These are phyloP conservation scores for Chascanopsetta lugubris DNA, from an alignment of 2,113 vertebrate species.

Conservation along the genomic window DNA sequence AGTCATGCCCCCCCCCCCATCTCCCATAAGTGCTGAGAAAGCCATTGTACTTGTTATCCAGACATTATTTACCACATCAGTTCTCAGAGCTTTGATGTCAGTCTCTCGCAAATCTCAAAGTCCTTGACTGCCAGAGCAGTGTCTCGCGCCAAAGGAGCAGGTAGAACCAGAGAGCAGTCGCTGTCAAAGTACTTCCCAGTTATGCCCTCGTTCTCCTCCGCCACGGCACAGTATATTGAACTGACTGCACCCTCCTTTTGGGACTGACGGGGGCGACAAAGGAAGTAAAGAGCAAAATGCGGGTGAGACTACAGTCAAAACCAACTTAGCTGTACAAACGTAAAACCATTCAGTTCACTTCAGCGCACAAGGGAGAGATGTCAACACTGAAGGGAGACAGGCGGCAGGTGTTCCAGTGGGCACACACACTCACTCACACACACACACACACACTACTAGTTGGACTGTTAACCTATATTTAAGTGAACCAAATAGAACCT, in stretches of 20 bases:
- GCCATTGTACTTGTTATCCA: neutral
- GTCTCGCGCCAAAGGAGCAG: slow-evolving; percentile 76
- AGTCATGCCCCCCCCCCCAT: neutral
- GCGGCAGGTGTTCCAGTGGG: too few relatives aligned
- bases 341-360: too few relatives aligned
- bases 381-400: too few relatives aligned
- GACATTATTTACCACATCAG: neutral
- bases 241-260: slow-evolving; percentile 83
- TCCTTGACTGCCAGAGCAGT: slow-evolving; percentile 76
- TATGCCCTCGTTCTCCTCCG: slow-evolving; percentile 83
- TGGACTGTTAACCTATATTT: too few relatives aligned
- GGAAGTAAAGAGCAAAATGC: neutral
- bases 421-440: too few relatives aligned
- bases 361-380: too few relatives aligned
- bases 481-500: too few relatives aligned
- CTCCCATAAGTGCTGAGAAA: too few relatives aligned
- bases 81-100: slow-evolving; percentile 73
- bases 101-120: slow-evolving; percentile 83
- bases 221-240: slow-evolving; percentile 84
- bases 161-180: slow-evolving; percentile 79
- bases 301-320: slow-evolving; percentile 1
- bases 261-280: slow-evolving; percentile 68
- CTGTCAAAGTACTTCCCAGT: slow-evolving; percentile 88
- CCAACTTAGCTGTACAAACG: too few relatives aligned
- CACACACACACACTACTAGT: too few relatives aligned